Percentiles rank a stretch among this genome's conserved stretches.
phyloP scores from a whole-genome alignment of 2,797 vertebrate genomes.

The Sebastiscus tertius region DNA sequence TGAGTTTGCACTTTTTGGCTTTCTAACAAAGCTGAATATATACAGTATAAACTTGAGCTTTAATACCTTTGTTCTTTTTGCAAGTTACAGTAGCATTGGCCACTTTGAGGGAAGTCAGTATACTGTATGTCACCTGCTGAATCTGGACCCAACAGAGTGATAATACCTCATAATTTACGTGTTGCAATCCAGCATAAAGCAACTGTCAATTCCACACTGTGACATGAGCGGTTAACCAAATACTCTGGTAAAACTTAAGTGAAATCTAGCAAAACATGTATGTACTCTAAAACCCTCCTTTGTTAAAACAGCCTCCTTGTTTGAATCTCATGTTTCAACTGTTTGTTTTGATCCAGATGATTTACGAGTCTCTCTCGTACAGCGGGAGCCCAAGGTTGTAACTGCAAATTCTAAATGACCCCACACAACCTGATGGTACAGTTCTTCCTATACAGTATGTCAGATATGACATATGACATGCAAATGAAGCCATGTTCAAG shows the following conservation, averaged over 20 bases:
- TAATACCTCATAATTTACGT: neutral
- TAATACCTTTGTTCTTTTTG: neutral
- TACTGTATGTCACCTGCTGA: neutral
- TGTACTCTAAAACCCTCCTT: neutral
- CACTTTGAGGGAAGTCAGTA: neutral
- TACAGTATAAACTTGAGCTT: too few relatives aligned
- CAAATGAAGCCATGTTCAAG: constrained; percentile 39
- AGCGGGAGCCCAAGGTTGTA: constrained; percentile 37
- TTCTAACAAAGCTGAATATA: neutral
- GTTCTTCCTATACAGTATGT: neutral
- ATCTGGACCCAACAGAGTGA: neutral
- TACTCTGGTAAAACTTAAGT: neutral
- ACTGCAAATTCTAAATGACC: constrained; percentile 32
- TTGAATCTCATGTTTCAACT: constrained; percentile 34
- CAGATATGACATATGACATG: constrained; percentile 38
- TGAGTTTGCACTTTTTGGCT: neutral
- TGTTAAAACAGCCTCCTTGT: neutral
- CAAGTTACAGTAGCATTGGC: neutral
- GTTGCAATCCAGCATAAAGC: neutral
- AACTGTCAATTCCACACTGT: neutral
- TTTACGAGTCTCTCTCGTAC: neutral
- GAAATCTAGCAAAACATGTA: neutral
- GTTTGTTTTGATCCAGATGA: constrained; percentile 40
- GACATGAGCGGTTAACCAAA: neutral
- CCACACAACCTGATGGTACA: neutral